Evolutionary conservation across 2,113 vertebrate species (phyloP), one percentile per base, ranked within the genome.

Genomic region (Xiphophorus hellerii): DNA sequence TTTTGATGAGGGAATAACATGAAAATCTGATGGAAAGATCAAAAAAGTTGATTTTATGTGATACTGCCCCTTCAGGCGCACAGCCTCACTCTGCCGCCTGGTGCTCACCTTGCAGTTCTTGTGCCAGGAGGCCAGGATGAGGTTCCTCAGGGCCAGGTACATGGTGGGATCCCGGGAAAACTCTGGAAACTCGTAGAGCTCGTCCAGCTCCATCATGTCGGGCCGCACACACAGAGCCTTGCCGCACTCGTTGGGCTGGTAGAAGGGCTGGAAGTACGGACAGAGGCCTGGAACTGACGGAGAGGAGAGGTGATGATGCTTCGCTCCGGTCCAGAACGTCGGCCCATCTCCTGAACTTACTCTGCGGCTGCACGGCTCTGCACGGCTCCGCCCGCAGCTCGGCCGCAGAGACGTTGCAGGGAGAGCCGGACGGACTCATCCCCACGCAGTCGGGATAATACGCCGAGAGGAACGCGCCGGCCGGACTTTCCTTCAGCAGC

Each of bases 401-500:
- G 1, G 91, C 84, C 80, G 90, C 94, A 83, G 94, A 91, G 3
- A 94, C 80, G 78, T 92, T 94, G 88, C 94, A 93, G 90, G 93
- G 93, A 69, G 94, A 94, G 54, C 96, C 96, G 10, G 98, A 98
- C 3, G 98, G 98, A 90, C 97, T 99, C 97, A 99, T 98, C 73
- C 98, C 98, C 75, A 99, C 98, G n/a, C 98, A 99, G 95, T 99
- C 98, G 0, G 97, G 98, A 88, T 99, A 99, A 93, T 99, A 99
- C 13, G 97, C 96, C 11, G 93, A 92, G 22, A 99, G 95, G 91
- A 99, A 96, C 10, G 97, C 96, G 44, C 95, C 95, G 37, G 98
- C 97, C 27, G 97, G 96, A 62, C 98, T 99, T 79, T 98, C 97
- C 90, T 99, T 99, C 78, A 99, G 95, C 92, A 99, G 84, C 12